Evolutionary conservation across 2,113 vertebrate genomes (phyloP), one percentile per base, ranked within the genome.

Genomic region (Oreocharis arfaki): DNA sequence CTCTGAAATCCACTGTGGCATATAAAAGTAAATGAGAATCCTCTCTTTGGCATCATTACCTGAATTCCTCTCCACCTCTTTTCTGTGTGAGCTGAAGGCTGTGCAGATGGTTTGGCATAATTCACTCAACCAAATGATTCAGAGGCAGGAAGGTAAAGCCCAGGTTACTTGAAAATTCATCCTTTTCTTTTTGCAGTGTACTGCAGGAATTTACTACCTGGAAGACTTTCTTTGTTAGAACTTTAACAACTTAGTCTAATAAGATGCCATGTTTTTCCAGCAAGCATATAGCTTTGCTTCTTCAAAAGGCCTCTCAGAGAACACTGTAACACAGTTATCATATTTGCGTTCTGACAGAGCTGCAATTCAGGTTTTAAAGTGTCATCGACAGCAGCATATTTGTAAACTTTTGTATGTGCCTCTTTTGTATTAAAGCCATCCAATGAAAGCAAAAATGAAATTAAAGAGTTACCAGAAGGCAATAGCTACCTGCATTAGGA

Each of bases 331-430:
- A 55, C 17, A 86, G 91, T 92, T 94, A 84, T 59, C 24, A 3
- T 60, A 89, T 80, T 91, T 95, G 69, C 12, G 24, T 96, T 97
- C 94, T 94, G 80, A 86, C 28, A 53, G 55, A 85, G 44, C 57
- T 87, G 68, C 44, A 97, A 76, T 53, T 94, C 75, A 93, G 59
- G 76, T 50, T 77, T 95, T 69, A 92, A 94, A 93, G 93, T 14
- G 7, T 44, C 70, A 81, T 78, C 92, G 89, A 85, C 21, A 63
- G 60, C 30, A 68, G 42, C 50, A 32, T 23, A 53, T 92, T 96
- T 93, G 53, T 63, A 56, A 96, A 95, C 26, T 82, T 52, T 50
- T 63, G 28, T 68, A 37, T 67, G 55, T 73, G 28, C 13, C 65
- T 73, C 44, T 37, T 95, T 79, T 93, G 6, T 42, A 46, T 83